A percentile compares a stretch with the other conserved stretches of the same genome.
Evolutionary conservation across 2,888 invertebrate species (phyloP).

Genomic region (Cephonodes hylas): DNA sequence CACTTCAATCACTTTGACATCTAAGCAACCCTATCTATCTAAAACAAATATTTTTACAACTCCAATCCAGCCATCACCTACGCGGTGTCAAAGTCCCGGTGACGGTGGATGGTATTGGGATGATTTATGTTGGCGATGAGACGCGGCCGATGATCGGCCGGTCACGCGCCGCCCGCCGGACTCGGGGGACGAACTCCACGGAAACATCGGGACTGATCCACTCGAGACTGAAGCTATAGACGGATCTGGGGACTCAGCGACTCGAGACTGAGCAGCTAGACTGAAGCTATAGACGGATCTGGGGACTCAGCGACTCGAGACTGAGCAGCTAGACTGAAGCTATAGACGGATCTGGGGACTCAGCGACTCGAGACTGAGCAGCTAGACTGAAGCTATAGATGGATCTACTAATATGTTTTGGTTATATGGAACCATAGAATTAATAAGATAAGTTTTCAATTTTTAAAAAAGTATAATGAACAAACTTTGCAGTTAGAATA

Average conservation of each 20-base stretch:
- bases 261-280: neutral
- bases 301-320: neutral
- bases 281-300: no score
- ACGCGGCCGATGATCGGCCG: constrained; percentile 25
- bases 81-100: constrained; percentile 18
- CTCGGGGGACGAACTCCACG: constrained; percentile 20
- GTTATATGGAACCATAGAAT: no score
- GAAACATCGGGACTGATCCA: neutral
- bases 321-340: neutral
- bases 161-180: constrained; percentile 24
- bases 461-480: no score
- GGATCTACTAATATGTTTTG: no score
- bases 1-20: no score
- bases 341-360: no score
- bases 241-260: neutral
- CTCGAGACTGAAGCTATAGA: neutral
- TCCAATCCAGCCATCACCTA: constrained; percentile 15
- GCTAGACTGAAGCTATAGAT: neutral
- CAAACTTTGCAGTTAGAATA: no score
- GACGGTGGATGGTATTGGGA: constrained; percentile 16
- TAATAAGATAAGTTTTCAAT: no score
- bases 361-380: neutral
- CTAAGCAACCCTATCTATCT: neutral
- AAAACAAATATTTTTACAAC: neutral
- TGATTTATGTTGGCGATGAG: constrained; percentile 29